A percentile compares a stretch with the other conserved stretches of the same genome.
phyloP scores from a whole-genome alignment of 2,797 vertebrate genomes.

The Agapornis canus region DNA sequence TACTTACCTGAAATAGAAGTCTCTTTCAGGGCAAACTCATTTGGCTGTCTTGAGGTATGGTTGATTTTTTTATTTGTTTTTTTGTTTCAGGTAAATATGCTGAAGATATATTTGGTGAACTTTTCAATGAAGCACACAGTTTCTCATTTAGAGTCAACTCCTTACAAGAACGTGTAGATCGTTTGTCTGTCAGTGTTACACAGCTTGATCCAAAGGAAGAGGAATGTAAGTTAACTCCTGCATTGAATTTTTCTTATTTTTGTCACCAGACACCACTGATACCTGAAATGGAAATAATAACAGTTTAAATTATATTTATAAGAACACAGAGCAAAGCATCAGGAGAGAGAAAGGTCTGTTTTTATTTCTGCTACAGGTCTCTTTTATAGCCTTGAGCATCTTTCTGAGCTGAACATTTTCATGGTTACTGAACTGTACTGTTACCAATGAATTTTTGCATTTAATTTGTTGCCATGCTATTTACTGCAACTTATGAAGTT shows the following conservation, averaged over 20 bases:
- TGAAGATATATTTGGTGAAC: constrained; percentile 97
- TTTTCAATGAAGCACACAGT: constrained; percentile 97
- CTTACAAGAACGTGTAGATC: constrained; percentile 96
- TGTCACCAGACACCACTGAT: neutral
- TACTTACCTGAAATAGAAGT: neutral
- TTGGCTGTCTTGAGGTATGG: neutral
- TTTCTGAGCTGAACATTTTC: neutral
- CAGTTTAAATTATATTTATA: neutral
- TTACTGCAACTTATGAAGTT: neutral
- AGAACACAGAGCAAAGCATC: neutral
- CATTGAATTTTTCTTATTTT: neutral
- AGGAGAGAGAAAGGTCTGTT: neutral
- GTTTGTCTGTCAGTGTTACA: constrained; percentile 96
- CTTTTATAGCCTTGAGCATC: neutral
- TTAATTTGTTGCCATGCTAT: neutral
- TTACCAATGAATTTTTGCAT: neutral
- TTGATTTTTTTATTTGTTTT: neutral
- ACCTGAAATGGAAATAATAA: neutral
- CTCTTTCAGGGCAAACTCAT: neutral
- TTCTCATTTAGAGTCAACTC: constrained; percentile 99
- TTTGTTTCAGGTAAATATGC: constrained; percentile 93
- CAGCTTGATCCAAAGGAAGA: constrained; percentile 98
- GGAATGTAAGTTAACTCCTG: constrained; percentile 86
- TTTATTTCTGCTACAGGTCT: neutral
- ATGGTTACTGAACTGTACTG: neutral